Evolutionary conservation across 2,888 invertebrate species (phyloP).

Genomic region (Eupithecia insigniata): DNA sequence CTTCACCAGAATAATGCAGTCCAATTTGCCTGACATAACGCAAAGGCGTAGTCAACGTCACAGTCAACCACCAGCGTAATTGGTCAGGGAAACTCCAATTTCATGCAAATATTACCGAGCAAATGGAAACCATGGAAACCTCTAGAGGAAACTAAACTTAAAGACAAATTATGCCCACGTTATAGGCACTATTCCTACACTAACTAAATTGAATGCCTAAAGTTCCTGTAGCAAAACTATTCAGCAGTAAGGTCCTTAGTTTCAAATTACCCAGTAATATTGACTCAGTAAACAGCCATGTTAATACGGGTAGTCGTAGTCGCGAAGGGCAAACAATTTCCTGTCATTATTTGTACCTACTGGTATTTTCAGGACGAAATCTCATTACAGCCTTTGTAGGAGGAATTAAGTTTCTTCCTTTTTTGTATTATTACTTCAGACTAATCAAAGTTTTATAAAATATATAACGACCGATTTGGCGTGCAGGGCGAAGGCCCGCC

Average conservation of each 20-base stretch:
- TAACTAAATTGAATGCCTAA: conserved; percentile 13
- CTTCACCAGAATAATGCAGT: conserved; percentile 1
- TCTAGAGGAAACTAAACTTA: neutral
- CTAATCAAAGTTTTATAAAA: no score
- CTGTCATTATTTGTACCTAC: conserved; percentile 28
- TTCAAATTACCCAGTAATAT: conserved; percentile 36
- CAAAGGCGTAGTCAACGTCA: neutral
- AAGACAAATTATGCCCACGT: neutral
- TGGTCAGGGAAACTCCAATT: neutral
- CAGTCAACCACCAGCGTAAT: neutral
- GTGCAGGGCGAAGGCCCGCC: no score
- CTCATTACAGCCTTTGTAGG: conserved; percentile 15
- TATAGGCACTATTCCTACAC: neutral
- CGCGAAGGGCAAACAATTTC: conserved; percentile 28
- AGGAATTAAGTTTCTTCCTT: neutral
- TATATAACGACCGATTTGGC: no score
- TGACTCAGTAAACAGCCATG: conserved; percentile 34
- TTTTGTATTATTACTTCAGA: neutral
- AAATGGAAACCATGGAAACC: neutral
- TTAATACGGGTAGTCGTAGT: conserved; percentile 30
- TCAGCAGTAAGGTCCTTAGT: conserved; percentile 21
- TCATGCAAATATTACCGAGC: neutral
- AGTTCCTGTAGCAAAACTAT: conserved; percentile 17
- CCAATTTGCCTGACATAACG: neutral
- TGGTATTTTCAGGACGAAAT: conserved; percentile 30